A percentile compares a stretch with the other conserved stretches of the same genome.
Evolutionary conservation across 2,797 vertebrate genomes (phyloP).

Genomic region (Orientallactaga sibirica): DNA sequence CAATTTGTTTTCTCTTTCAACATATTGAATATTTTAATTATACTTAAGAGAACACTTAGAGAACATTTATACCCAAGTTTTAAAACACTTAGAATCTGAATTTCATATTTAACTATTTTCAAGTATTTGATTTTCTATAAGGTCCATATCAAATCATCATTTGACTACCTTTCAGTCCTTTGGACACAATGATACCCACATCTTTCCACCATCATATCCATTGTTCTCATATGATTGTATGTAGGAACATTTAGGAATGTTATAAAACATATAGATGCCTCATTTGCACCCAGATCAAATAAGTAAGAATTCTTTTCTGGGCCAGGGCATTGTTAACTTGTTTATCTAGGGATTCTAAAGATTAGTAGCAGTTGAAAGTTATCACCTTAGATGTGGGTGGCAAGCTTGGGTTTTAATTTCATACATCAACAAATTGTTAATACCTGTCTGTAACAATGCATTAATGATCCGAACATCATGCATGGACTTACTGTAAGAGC

Average conservation of each 20-base stretch:
- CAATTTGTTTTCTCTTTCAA: not conserved
- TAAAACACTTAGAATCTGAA: not conserved
- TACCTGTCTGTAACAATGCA: slow-evolving; percentile 1
- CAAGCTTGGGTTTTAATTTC: not conserved
- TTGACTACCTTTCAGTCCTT: not conserved
- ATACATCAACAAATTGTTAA: slow-evolving; percentile 18
- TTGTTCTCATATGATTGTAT: slow-evolving; percentile 28
- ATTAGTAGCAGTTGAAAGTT: slow-evolving; percentile 16
- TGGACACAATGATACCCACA: not conserved
- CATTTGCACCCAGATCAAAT: not conserved
- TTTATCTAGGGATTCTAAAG: slow-evolving; percentile 11
- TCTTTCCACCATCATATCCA: not conserved
- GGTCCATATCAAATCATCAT: not conserved
- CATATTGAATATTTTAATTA: not conserved
- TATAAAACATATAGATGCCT: not conserved
- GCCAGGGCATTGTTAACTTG: not conserved
- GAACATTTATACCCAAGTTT: not conserved
- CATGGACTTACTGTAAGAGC: not conserved
- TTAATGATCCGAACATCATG: not conserved
- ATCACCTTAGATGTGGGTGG: not conserved
- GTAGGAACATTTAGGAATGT: not conserved
- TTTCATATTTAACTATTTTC: slow-evolving; percentile 19
- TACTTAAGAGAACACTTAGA: not conserved
- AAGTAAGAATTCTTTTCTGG: not conserved
- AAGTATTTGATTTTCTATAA: slow-evolving; percentile 16